Evolutionary conservation across 2,113 vertebrate genomes (phyloP), one percentile per base, ranked within the genome.

Genomic region (Pogona vitticeps): DNA sequence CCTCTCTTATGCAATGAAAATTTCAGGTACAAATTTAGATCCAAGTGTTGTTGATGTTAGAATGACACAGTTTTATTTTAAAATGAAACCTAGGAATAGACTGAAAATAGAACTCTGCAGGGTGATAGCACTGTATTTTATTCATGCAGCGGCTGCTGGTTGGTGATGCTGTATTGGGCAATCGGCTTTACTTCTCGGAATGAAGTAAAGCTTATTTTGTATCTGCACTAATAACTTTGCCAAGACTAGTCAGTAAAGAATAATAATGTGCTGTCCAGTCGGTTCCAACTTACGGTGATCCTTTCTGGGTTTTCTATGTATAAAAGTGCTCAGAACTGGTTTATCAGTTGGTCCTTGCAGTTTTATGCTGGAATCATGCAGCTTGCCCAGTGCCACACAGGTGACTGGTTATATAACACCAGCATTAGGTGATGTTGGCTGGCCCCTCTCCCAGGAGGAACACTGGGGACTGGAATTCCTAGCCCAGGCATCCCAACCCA

Each of bases 11-110:
- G 84, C 88, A 88, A 94, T 75, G 87, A 90, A 89, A 90, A 89
- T 95, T 94, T 94, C 92, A 93, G 85, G 91, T 94, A 92, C 92
- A 91, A 91, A 95, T 96, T 96, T 96, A 97, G 94, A 93, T 67
- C 14, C 13, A 93, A 92, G 95, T 95, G 96, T 95, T 96, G 95
- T 80, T 95, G 93, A 86, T 0, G 90, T 92, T 93, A 95, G 89
- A 90, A 89, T 89, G 93, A 94, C 89, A 93, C 88, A 92, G n/a
- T 38, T 73, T 75, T 42, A 42, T 33, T 92, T 94, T 91, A 93
- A 92, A 89, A 92, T 92, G 86, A 65, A 92, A 90, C 89, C 91
- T 94, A 95, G 94, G 93, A 94, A 94, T 83, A 92, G 92, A 88
- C 83, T n/a, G 70, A 88, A 91, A 87, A 84, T 86, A 88, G 85